phyloP scores from a whole-genome alignment of 2,113 vertebrate species.

The Calidris pugnax region DNA sequence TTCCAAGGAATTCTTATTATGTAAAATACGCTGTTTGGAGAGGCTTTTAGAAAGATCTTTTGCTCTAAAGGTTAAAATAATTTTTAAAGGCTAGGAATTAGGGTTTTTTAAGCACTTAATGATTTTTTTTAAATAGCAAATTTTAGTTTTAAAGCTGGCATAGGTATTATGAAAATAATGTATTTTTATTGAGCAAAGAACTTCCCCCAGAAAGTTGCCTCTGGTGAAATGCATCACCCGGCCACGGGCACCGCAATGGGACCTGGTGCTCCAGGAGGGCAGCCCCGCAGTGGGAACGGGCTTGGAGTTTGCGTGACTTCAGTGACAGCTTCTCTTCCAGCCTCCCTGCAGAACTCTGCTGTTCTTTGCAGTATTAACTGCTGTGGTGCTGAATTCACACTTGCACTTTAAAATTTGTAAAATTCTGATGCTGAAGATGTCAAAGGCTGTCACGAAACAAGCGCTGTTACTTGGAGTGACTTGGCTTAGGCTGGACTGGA shows the following conservation, averaged over 20 bases:
- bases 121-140: background rate
- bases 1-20: background rate
- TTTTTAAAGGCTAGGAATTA: background rate
- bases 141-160: background rate
- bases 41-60: background rate
- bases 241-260: accelerated
- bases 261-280: background rate
- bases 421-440: background rate
- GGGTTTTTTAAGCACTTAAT: background rate
- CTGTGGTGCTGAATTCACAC: background rate
- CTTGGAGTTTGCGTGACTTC: background rate
- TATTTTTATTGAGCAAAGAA: background rate
- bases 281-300: accelerated
- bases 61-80: background rate
- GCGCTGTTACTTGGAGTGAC: background rate
- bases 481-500: background rate
- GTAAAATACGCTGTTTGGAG: background rate
- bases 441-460: background rate
- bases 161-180: background rate
- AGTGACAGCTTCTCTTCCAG: background rate
- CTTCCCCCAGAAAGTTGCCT: background rate
- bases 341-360: background rate
- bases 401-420: background rate
- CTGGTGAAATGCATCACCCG: background rate
- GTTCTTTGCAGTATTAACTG: background rate